These are phyloP conservation scores for Drosophila ambigua DNA, from an alignment of 1,140 invertebrate species.

Conservation along the genomic window DNA sequence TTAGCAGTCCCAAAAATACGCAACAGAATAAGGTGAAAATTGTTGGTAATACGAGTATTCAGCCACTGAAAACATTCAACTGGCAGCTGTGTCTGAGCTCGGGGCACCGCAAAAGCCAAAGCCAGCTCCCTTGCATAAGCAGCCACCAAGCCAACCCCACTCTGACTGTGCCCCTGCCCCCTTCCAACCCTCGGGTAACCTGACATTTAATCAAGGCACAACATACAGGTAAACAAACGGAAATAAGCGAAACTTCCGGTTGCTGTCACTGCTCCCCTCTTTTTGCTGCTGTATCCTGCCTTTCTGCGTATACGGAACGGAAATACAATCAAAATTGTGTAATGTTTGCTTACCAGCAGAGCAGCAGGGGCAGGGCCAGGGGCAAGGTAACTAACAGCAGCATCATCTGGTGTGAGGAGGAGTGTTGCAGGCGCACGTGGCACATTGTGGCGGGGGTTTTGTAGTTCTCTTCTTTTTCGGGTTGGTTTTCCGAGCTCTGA, in stretches of 20 bases:
- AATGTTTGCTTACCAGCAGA: constrained; percentile 68
- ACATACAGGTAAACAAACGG: constrained; percentile 80
- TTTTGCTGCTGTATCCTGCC: constrained; percentile 43
- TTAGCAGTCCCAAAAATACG: constrained; percentile 1
- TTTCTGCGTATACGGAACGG: constrained; percentile 73
- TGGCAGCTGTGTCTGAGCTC: constrained; percentile 25
- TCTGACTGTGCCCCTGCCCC: constrained; percentile 1
- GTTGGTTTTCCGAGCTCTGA: constrained; percentile 25
- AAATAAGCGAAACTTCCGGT: constrained; percentile 81
- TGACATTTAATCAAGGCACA: constrained; percentile 80
- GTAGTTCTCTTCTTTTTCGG: constrained; percentile 33
- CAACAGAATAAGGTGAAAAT: constrained; percentile 19
- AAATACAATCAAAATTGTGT: constrained; percentile 82
- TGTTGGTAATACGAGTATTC: neutral
- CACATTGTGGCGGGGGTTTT: constrained; percentile 42
- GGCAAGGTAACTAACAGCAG: neutral
- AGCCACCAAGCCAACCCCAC: neutral
- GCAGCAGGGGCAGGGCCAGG: constrained; percentile 6
- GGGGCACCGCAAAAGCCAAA: constrained; percentile 20
- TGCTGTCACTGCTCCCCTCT: constrained; percentile 57
- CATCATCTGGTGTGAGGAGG: constrained; percentile 5
- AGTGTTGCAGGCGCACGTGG: constrained; percentile 27
- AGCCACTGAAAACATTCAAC: constrained; percentile 12
- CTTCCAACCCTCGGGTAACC: constrained; percentile 29
- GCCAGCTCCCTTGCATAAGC: no score